Evolutionary conservation across 2,113 vertebrate genomes (phyloP), one percentile per base, ranked within the genome.

Genomic region (Lagopus leucura): DNA sequence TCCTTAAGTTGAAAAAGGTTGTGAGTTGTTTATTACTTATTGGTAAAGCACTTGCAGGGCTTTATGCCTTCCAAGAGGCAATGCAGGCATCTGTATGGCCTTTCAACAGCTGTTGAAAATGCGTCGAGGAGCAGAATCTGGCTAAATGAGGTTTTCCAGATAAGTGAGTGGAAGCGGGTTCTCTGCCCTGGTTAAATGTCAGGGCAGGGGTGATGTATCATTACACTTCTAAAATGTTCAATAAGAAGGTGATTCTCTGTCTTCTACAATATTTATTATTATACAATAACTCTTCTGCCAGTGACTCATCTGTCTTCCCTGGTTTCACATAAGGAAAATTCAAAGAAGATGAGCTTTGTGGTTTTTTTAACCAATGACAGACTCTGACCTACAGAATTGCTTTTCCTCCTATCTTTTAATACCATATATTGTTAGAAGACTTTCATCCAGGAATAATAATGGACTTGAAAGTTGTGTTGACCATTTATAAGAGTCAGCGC

Each of bases 241-340:
- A 54, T 61, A 69, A 77, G 92, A 93, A 91, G 63, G 63, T 93
- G 83, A 52, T 55, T 85, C 32, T 40, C 43, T 76, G 76, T 71
- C 52, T 86, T 63, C 48, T 79, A 66, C 1, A 36, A 30, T 86
- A 94, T 91, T 95, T 95, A 84, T 93, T 93, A 52, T 60, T 43
- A 84, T 15, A 60, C 43, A 86, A 69, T 86, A 93, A 85, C 66
- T 90, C 58, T 90, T 83, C 88, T 80, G 54, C 32, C 75, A 79
- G 45, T 67, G 63, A 32, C 47, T 91, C 85, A 90, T 95, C 55
- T 52, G 1, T 95, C 89, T 94, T 83, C 24, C 38, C 47, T 67
- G 69, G 57, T 42, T 89, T 86, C 42, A 12, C 43, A 86, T 81
- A 57, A 74, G 47, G 54, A 81, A 81, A 80, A 82, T 64, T 78